Base-by-base conservation (phyloP, 1,140 invertebrate species). In the Caenorhabditis inopinata region DNA sequence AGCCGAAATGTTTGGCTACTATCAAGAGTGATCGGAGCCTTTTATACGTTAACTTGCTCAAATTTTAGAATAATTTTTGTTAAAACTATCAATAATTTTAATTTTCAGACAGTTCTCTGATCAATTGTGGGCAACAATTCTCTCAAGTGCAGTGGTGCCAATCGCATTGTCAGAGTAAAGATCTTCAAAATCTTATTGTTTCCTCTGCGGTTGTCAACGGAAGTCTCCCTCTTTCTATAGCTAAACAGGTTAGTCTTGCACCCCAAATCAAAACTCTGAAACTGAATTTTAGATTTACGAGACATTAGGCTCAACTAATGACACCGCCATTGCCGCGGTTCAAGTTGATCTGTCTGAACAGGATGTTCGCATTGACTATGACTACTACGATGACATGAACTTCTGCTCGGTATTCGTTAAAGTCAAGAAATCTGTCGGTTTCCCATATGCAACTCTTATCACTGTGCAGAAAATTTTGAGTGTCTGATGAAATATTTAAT, bases 401-500 rank as follows among this genome's bases (percentile, higher is more conserved):
- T 68, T 68, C 58, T 68, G 58, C n/a, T 68, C 58, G 9, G 58
- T 68, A 3, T 68, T 11, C 32, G 32, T 68, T 6, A 68, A 38
- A 42, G 25, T 68, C 32, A 68, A 68, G 32, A 68, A 18, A 11
- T 18, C 58, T 1, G 23, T n/a, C 32, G 9, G 7, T n/a, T 68
- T 68, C 32, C 58, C 58, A 3, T 68, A 68, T 68, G 58, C 58
- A 21, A 16, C 38, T 6, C 38, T 68, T 38, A n/a, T 68, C 0
- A 68, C 58, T 35, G 58, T 68, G 18, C 58, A 68, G 32, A 68
- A 68, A 32, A 42, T 68, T 68, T 18, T 68, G 14, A 32, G 58
- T 5, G 3, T 68, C 16, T 53, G 27, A 53, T 25, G 21, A 11
- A 53, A 53, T 23, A 1, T 18, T 51, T 51, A 25, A 51, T 42